Evolutionary conservation across 2,113 vertebrate species (phyloP), one percentile per base, ranked within the genome.

Genomic region (Phylloscopus trochiloides): DNA sequence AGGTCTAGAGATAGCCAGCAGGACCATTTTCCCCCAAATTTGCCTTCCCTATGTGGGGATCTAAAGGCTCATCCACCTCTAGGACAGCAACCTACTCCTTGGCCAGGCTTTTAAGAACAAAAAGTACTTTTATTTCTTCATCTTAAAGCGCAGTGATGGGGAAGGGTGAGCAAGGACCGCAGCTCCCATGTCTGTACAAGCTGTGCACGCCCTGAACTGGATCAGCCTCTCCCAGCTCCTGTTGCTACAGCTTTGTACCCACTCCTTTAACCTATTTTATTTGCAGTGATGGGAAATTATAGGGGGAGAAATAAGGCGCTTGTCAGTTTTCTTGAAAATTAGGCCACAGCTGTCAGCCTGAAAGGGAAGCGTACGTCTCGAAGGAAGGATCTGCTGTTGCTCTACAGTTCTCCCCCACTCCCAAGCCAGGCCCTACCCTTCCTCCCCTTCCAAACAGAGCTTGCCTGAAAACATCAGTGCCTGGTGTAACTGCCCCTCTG

Each of bases 271-370:
- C 94, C 94, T 94, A 86, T 58, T 86, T 94, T 93, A 70, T 96
- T 96, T 90, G 90, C 72, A 74, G 85, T 28, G 18, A 96, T 95
- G 96, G 94, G 90, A 96, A 96, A 97, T 96, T 86, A 94, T 79
- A 94, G 93, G 95, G 96, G 78, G 81, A 91, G 95, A 97, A 97
- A 95, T 96, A 95, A 98, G 97, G 93, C 93, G 79, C 95, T 80
- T 71, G 79, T 94, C 92, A 81, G 96, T 81, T 94, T 96, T 84
- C 97, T 93, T 97, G 97, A 96, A 96, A 98, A 98, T 97, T 86
- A 97, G 98, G 98, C 96, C 97, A 97, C 97, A 98, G 98, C 98
- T 98, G 97, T 97, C 97, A 97, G 95, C 80, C 97, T 92, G 67
- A 76, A 94, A 95, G 63, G 95, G 94, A 92, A 68, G 66, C n/a